phyloP scores from a whole-genome alignment of 1,140 invertebrate genomes.

The Drosophila watanabei region DNA sequence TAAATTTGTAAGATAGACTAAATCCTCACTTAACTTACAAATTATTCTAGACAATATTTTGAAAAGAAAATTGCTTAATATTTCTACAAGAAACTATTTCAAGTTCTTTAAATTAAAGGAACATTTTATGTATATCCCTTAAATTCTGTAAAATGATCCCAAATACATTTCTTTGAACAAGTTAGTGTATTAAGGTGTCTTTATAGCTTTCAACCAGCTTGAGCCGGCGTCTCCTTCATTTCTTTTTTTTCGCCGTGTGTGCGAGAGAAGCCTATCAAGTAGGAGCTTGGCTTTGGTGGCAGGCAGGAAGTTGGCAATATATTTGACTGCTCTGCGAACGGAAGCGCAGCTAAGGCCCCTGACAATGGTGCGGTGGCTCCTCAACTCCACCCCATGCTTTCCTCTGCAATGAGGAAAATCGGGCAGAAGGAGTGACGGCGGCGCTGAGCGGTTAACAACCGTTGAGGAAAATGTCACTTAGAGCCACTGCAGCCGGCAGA shows the following conservation, averaged over 20 bases:
- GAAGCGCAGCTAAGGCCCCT: conserved; percentile 72
- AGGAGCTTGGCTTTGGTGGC: conserved; percentile 42
- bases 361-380: conserved; percentile 51
- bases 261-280: conserved; percentile 57
- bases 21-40: neutral
- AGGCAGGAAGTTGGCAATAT: conserved; percentile 82
- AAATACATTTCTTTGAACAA: neutral
- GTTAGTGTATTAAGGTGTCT: conserved; percentile 16
- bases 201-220: neutral
- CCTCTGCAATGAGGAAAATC: conserved; percentile 24
- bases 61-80: too few species aligned
- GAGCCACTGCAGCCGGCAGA: conserved; percentile 44
- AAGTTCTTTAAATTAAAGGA: neutral
- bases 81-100: too few species aligned
- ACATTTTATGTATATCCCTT: neutral
- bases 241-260: conserved; percentile 23
- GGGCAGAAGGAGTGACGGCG: conserved; percentile 15
- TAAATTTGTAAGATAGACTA: neutral
- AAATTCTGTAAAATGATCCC: too few species aligned
- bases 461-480: conserved; percentile 65
- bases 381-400: neutral
- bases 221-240: conserved; percentile 18
- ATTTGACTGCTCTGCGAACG: conserved; percentile 80
- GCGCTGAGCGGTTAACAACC: conserved; percentile 50
- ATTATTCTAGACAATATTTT: neutral